A percentile compares a stretch with the other conserved stretches of the same genome.
Conservation (phyloP, 1,140 invertebrate species). For the Semibalanus balanoides region DNA sequence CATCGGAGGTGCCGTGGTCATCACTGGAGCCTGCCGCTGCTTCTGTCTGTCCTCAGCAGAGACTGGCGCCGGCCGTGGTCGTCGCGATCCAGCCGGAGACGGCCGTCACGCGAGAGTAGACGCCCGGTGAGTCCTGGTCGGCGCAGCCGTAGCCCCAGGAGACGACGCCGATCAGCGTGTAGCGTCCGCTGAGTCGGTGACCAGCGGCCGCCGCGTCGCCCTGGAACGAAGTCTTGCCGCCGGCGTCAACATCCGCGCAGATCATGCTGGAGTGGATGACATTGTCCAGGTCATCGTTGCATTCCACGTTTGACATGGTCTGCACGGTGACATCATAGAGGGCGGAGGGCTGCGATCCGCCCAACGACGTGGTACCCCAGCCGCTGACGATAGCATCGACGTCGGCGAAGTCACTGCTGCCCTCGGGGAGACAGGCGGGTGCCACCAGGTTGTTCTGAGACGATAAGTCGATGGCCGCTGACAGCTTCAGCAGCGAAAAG, state of each 20-base stretch:
- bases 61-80: too few species aligned
- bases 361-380: too few species aligned
- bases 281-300: slow-evolving; percentile 49
- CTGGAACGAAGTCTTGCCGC: slow-evolving; percentile 68
- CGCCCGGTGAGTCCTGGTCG: slow-evolving; percentile 52
- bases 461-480: background rate
- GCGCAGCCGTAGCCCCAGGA: slow-evolving; percentile 46
- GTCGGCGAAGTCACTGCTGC: too few species aligned
- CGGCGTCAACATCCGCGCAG: too few species aligned
- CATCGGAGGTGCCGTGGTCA: too few species aligned
- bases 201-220: slow-evolving; percentile 74
- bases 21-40: too few species aligned
- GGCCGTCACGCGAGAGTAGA: slow-evolving; percentile 56
- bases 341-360: slow-evolving; percentile 5
- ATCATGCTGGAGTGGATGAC: too few species aligned
- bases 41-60: too few species aligned
- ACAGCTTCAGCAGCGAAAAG: slow-evolving; percentile 33
- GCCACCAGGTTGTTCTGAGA: too few species aligned
- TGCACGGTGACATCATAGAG: slow-evolving; percentile 23
- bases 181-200: slow-evolving; percentile 26
- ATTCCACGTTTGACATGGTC: slow-evolving; percentile 10
- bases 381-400: too few species aligned
- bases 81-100: slow-evolving; percentile 26
- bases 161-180: slow-evolving; percentile 27
- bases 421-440: too few species aligned